These are phyloP conservation scores for Drosophila willistoni DNA, from an alignment of 1,140 invertebrate genomes.

Conservation along the genomic window DNA sequence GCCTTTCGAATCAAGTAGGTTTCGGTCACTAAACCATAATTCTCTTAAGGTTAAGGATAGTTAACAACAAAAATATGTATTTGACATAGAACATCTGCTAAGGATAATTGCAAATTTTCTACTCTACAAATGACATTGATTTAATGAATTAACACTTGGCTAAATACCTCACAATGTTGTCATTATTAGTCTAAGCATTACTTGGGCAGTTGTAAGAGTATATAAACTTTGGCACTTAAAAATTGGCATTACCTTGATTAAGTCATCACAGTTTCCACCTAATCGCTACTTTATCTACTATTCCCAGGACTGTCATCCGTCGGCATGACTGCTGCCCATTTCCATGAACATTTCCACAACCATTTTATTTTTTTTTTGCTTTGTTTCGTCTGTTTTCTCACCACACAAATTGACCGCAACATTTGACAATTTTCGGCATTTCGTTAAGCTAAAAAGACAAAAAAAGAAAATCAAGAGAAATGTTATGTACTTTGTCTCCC, in stretches of 20 bases:
- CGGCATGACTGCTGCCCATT: background rate
- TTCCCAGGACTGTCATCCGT: background rate
- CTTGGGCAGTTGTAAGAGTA: background rate
- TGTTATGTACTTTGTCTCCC: constrained; percentile 76
- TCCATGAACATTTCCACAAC: background rate
- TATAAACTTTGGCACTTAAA: constrained; percentile 3
- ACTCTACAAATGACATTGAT: too few relatives aligned
- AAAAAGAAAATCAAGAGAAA: constrained; percentile 68
- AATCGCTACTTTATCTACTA: constrained; percentile 24
- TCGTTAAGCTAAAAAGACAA: constrained; percentile 8
- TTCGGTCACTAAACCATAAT: too few relatives aligned
- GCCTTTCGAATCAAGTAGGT: too few relatives aligned
- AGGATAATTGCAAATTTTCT: too few relatives aligned
- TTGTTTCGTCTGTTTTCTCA: background rate
- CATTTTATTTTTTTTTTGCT: background rate
- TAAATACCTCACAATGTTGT: background rate
- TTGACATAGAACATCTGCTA: too few relatives aligned
- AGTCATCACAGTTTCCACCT: constrained; percentile 12
- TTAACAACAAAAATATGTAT: too few relatives aligned
- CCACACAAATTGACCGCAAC: constrained; percentile 71
- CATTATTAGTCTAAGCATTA: background rate
- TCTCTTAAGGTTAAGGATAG: too few relatives aligned
- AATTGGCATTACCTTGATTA: constrained; percentile 3
- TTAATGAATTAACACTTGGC: too few relatives aligned
- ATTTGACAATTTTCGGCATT: constrained; percentile 72